Conservation (phyloP, 2,797 vertebrate genomes). For the Alcedo quadribrachys region DNA sequence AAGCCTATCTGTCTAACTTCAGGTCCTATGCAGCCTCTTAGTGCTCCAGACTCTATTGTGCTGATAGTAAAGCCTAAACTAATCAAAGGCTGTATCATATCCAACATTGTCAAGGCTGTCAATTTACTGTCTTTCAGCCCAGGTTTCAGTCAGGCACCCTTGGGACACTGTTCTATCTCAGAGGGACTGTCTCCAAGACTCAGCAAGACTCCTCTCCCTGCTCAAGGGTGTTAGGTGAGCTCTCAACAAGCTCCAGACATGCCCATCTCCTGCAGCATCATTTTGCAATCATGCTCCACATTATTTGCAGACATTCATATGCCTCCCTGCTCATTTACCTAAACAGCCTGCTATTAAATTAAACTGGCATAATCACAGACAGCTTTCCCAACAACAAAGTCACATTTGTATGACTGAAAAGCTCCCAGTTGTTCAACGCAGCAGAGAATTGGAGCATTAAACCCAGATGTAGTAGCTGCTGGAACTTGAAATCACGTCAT, state of each 20-base stretch:
- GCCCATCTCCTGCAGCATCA: background rate
- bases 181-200: background rate
- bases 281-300: background rate
- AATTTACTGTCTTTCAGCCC: background rate
- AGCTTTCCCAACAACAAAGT: slow-evolving; percentile 13
- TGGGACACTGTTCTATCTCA: background rate
- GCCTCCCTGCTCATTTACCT: slow-evolving; percentile 56
- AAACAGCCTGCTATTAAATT: slow-evolving; percentile 51
- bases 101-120: background rate
- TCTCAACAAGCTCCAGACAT: background rate
- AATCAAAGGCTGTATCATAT: background rate
- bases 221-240: background rate
- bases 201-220: background rate
- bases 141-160: background rate
- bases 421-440: background rate
- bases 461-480: background rate
- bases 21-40: background rate
- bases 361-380: slow-evolving; percentile 32
- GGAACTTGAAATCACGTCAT: background rate
- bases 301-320: slow-evolving; percentile 12
- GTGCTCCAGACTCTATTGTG: background rate
- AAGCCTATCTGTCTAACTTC: background rate
- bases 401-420: background rate
- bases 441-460: background rate
- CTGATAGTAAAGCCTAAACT: background rate